These are phyloP conservation scores for Lagopus leucura DNA, from an alignment of 2,113 vertebrate species.

Conservation along the genomic window DNA sequence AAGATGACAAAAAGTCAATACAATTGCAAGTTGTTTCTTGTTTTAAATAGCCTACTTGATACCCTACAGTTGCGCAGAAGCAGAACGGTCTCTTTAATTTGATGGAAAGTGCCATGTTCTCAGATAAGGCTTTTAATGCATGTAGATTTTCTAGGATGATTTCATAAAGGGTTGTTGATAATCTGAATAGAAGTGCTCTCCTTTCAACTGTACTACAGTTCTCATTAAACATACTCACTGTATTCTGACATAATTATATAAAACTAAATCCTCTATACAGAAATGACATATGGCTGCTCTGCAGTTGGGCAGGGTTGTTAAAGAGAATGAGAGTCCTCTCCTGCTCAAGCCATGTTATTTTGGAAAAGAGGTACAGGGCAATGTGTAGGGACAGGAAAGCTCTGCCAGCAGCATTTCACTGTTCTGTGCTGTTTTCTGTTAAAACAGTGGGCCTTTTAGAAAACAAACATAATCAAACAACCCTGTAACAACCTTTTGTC, in stretches of 20 bases:
- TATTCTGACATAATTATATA: neutral
- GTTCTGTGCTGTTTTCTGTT: neutral
- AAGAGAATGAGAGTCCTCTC: neutral
- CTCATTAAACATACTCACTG: neutral
- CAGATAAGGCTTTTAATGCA: neutral
- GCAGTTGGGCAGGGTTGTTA: neutral
- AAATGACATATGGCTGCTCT: conserved; percentile 12
- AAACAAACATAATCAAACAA: neutral
- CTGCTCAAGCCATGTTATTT: neutral
- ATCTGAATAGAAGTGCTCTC: neutral
- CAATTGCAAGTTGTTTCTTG: neutral
- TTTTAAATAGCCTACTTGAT: neutral
- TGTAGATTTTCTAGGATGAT: neutral
- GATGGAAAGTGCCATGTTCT: neutral
- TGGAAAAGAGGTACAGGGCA: neutral
- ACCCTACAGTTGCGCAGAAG: neutral
- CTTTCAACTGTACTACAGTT: neutral
- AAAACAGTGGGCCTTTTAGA: neutral
- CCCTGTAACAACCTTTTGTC: neutral
- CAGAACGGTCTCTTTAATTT: neutral
- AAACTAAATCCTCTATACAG: neutral
- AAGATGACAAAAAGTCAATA: neutral
- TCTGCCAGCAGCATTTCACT: neutral
- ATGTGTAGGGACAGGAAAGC: neutral
- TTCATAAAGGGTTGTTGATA: neutral